Evolutionary conservation across 1,140 invertebrate genomes (phyloP).

Genomic region (Brachionus paranguensis): DNA sequence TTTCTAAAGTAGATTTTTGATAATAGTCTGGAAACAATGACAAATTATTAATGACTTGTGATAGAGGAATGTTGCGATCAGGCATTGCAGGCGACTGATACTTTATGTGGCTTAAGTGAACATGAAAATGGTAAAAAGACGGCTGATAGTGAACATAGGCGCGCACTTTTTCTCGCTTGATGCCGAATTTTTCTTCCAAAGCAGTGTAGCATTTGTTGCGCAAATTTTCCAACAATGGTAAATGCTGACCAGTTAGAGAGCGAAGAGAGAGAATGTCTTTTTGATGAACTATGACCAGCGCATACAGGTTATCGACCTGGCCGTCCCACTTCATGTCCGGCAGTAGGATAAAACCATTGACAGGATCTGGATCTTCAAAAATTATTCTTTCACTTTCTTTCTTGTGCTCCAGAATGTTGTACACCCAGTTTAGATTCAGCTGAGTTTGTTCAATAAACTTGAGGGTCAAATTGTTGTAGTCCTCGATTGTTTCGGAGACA

Average conservation of each 20-base stretch:
- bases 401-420: slow-evolving; percentile 86
- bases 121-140: slow-evolving; percentile 89
- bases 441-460: slow-evolving; percentile 62
- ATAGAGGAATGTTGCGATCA: slow-evolving; percentile 77
- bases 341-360: slow-evolving; percentile 76
- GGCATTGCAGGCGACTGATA: slow-evolving; percentile 69
- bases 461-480: slow-evolving; percentile 72
- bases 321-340: slow-evolving; percentile 93
- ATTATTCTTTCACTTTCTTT: slow-evolving; percentile 79
- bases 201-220: slow-evolving; percentile 66
- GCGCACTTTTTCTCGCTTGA: slow-evolving; percentile 67
- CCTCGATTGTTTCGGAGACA: slow-evolving; percentile 73
- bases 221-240: slow-evolving; percentile 77
- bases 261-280: slow-evolving; percentile 72
- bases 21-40: slow-evolving; percentile 76
- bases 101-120: slow-evolving; percentile 80
- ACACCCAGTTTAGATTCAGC: slow-evolving; percentile 72
- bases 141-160: slow-evolving; percentile 89
- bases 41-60: slow-evolving; percentile 83
- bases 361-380: slow-evolving; percentile 69
- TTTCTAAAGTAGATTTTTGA: slow-evolving; percentile 66
- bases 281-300: slow-evolving; percentile 71
- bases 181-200: slow-evolving; percentile 71
- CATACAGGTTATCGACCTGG: slow-evolving; percentile 68
- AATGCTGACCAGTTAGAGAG: slow-evolving; percentile 69